Base-by-base conservation (phyloP, 2,888 invertebrate species). In the Ethmia dodecea region DNA sequence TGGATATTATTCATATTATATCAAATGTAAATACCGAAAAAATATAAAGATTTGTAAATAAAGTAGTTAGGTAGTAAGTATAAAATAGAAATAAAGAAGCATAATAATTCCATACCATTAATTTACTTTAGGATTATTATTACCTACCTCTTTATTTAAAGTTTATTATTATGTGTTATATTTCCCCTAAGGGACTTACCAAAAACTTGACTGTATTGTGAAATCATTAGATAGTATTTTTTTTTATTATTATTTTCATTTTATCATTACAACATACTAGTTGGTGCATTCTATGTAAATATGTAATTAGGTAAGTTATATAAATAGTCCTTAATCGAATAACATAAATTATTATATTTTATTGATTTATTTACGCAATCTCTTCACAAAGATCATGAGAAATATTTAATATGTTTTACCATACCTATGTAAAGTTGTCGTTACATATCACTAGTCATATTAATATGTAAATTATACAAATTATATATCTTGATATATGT, bases 381-480 rank as follows among this genome's bases (percentile, higher is more conserved):
- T 59, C 52, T 18, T 18, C 8, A 16, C 25, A 5, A n/a, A 10
- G 14, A 28, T 15, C 13, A 35, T 12, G n/a, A 30, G 5, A n/a
- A 22, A 22, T n/a, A 22, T n/a, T 22, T 22, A 22, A 9, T 26
- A n/a, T 28, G 12, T 30, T 69, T 76, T 76, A 80, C 77, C 77
- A 78, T 63, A 65, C 59, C 71, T 28, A 67, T 73, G 68, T 75
- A 77, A 69, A 77, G 75, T 78, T 80, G 76, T 79, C 76, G 66
- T 79, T 70, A 80, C 84, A 84, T 84, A 84, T 84, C 81, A 83
- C 84, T 84, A 84, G 84, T 84, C 84, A 84, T 76, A 74, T 69
- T 69, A 26, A 26, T 10, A 26, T 26, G 10, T 26, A 22, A 22
- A 9, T 22, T n/a, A 22, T n/a, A 22, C 8, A 22, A n/a, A n/a